Conservation (phyloP, 2,797 vertebrate genomes). For the Pelochelys cantorii region DNA sequence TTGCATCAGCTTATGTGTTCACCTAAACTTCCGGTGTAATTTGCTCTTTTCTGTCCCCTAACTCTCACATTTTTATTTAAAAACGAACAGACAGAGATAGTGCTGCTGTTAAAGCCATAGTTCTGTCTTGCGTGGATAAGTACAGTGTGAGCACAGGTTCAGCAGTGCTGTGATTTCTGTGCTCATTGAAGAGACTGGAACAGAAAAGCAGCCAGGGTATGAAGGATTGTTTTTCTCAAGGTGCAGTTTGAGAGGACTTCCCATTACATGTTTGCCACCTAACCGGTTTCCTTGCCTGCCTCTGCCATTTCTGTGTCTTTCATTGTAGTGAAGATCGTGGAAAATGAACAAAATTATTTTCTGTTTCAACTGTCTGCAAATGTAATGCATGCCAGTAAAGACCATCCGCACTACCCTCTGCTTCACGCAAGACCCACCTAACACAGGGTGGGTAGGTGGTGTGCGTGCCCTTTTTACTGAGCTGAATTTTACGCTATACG, state of each 20-base stretch:
- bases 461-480: not conserved
- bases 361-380: slow-evolving; percentile 15
- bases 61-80: not conserved
- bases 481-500: slow-evolving; percentile 35
- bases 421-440: not conserved
- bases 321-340: slow-evolving; percentile 20
- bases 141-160: not conserved
- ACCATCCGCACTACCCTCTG: slow-evolving; percentile 9
- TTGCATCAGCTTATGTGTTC: not conserved
- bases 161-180: slow-evolving; percentile 9
- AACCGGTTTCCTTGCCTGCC: slow-evolving; percentile 26
- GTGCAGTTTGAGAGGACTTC: slow-evolving; percentile 36
- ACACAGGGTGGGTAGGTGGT: not conserved
- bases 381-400: not conserved
- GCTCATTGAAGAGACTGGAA: not conserved
- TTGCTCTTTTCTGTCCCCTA: not conserved
- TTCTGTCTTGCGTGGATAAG: slow-evolving; percentile 32
- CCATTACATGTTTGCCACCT: slow-evolving; percentile 32
- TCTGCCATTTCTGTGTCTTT: slow-evolving; percentile 22
- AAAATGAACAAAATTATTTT: slow-evolving; percentile 38
- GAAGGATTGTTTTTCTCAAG: slow-evolving; percentile 37
- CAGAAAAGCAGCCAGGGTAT: not conserved
- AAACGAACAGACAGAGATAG: not conserved
- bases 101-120: not conserved
- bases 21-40: not conserved